Evolutionary conservation across 2,113 vertebrate genomes (phyloP), one percentile per base, ranked within the genome.

Genomic region (Maccullochella peelii): DNA sequence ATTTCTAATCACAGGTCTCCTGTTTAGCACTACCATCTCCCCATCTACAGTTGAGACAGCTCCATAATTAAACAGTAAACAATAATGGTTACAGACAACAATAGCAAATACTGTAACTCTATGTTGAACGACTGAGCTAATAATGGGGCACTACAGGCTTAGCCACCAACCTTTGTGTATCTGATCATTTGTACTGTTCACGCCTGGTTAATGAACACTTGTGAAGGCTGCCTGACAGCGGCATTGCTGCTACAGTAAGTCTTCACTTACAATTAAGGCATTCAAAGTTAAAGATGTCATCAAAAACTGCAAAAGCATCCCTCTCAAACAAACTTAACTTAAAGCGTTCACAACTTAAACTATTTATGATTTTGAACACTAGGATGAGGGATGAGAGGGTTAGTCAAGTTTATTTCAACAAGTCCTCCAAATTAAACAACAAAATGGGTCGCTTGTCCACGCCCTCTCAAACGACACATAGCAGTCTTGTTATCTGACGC

Each of bases 1-100:
- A 2, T 79, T 59, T 79, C 21, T 83, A 85, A 91, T 82, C 69
- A 72, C 74, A 73, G 75, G 40, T 77, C 61, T 79, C 30, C 8
- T 9, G 8, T 85, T 91, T 3, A 68, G 73, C 59, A 33, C 76
- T 5, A 63, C 33, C n/a, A 49, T 79, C 61, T 59, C 61, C 40
- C 40, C 11, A 0, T 65, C 62, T 42, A 27, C 88, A 68, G 9
- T 1, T 0, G 21, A 57, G 65, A 59, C 52, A 69, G 33, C 55
- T 66, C 58, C 49, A 49, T 72, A 74, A 88, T 88, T 86, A 86
- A 77, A 78, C 38, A 1, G 18, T 61, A 47, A 82, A 66, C 52
- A 79, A 52, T 55, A 69, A 79, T 38, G 65, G 67, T 58, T 21
- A 61, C 44, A 69, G 86, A 61, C 70, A 76, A 8, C 77, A 81